Evolutionary conservation across 2,113 vertebrate species (phyloP), one percentile per base, ranked within the genome.

Genomic region (Psammodynastes pulverulentus): DNA sequence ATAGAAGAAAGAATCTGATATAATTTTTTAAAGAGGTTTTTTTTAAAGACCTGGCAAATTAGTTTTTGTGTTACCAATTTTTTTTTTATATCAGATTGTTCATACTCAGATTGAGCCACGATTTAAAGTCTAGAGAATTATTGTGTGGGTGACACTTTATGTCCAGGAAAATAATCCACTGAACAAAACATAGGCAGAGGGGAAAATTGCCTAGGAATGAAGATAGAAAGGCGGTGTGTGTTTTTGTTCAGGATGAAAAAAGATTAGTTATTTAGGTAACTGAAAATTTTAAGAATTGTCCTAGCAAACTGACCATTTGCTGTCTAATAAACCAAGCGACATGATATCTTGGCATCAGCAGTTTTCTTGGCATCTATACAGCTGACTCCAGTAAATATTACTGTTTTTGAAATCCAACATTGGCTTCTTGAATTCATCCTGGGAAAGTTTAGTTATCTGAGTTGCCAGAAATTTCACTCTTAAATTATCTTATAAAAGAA

Each of bases 281-380:
- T 53, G 86, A 79, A 39, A 48, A 45, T 49, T 84, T 58, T 84
- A 21, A 49, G 29, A n/a, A 58, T 89, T 89, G 52, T 45, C 43
- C 84, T 53, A 56, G 49, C 53, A 92, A 87, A 51, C 24, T 53
- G 51, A 43, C 62, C 1, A 6, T 92, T 58, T 84, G 72, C 10
- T 92, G 43, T 89, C 52, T 49, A 72, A 92, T 79, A 84, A 85
- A 89, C 67, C 86, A 54, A 87, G 84, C 29, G 29, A 92, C 39
- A 45, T 84, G 67, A 53, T 53, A 45, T 46, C 48, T 79, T 45
- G 34, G 79, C 86, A 39, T 92, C 58, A 88, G 86, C 58, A 92
- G 5, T 88, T 92, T 87, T 79, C 34, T 51, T 53, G 86, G n/a
- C 48, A 24, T 45, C 43, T 53, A 79, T 72, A 49, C 24, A 21